Percentiles rank a stretch among this genome's conserved stretches.
Evolutionary conservation across 30 jellyfish, hydroid and myxozoan species (phyloP).

Genomic region (Hydra vulgaris): DNA sequence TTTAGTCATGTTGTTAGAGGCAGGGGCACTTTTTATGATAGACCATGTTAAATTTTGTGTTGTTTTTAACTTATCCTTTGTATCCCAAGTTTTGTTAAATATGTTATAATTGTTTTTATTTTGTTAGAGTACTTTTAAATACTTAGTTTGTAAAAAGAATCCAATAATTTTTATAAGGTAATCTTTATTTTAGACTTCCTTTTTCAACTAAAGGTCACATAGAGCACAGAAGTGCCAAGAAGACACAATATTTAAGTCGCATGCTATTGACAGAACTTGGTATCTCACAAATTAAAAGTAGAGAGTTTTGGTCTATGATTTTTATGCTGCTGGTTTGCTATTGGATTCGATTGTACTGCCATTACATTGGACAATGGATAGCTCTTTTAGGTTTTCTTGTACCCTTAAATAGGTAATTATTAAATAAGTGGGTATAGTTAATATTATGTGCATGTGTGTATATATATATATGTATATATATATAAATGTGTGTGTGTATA

Average conservation of each 20-base stretch:
- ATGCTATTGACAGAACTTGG: slow-evolving; percentile 82
- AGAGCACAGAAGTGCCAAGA: slow-evolving; percentile 50
- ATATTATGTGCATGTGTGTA: background rate
- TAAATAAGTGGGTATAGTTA: background rate
- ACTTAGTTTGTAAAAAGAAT: too few species aligned
- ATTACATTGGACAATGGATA: slow-evolving; percentile 82
- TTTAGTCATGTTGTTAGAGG: too few species aligned
- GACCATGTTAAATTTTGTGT: too few species aligned
- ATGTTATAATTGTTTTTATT: too few species aligned
- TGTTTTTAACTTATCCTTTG: too few species aligned
- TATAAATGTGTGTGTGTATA: background rate
- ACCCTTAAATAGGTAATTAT: slow-evolving; percentile 64
- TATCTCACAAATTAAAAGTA: slow-evolving; percentile 70
- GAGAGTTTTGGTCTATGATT: slow-evolving; percentile 80
- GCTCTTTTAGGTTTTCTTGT: slow-evolving; percentile 38
- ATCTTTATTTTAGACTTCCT: slow-evolving; percentile 28
- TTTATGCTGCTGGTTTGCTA: slow-evolving; percentile 53
- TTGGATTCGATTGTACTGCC: slow-evolving; percentile 80
- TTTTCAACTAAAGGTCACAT: slow-evolving; percentile 83
- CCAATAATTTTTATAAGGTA: too few species aligned
- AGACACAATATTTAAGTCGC: slow-evolving; percentile 60
- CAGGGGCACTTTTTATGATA: too few species aligned
- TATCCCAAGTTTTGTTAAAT: too few species aligned
- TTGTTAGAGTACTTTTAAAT: too few species aligned
- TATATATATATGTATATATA: too few species aligned